Conservation (phyloP, 1,140 invertebrate species). For the Sarcophaga bullata region DNA sequence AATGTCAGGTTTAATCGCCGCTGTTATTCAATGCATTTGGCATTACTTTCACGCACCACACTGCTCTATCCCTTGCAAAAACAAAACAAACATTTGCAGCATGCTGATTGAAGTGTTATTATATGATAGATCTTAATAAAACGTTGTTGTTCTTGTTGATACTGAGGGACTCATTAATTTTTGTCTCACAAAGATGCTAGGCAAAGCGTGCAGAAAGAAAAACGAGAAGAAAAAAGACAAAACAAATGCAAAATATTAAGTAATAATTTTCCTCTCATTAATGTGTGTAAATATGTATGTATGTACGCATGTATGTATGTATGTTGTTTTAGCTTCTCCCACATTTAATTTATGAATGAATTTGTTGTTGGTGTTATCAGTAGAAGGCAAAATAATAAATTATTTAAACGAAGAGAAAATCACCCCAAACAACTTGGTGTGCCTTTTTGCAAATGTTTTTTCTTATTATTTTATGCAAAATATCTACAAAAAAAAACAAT, state of each 20-base stretch:
- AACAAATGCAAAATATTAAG: too few species aligned
- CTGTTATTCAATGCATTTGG: not conserved
- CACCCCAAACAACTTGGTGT: not conserved
- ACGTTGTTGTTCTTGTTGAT: not conserved
- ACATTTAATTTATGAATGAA: conserved; percentile 19
- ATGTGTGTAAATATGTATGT: too few species aligned
- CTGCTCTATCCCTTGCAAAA: too few species aligned
- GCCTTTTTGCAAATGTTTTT: too few species aligned
- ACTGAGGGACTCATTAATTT: not conserved
- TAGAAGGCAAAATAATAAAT: not conserved
- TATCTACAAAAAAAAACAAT: not conserved
- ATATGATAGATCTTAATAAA: not conserved
- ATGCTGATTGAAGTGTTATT: not conserved
- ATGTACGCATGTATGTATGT: not conserved
- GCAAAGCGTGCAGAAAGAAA: not conserved
- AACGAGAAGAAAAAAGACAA: too few species aligned
- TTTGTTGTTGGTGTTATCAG: conserved; percentile 21
- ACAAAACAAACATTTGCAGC: too few species aligned
- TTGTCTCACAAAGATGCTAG: not conserved
- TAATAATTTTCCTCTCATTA: too few species aligned
- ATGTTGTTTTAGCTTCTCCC: not conserved
- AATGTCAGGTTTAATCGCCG: conserved; percentile 21
- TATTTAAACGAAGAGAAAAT: not conserved
- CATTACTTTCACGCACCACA: too few species aligned
- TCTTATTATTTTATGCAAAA: not conserved